Evolutionary conservation across 2,888 invertebrate genomes (phyloP).

Genomic region (Hipparchia sbordonii): DNA sequence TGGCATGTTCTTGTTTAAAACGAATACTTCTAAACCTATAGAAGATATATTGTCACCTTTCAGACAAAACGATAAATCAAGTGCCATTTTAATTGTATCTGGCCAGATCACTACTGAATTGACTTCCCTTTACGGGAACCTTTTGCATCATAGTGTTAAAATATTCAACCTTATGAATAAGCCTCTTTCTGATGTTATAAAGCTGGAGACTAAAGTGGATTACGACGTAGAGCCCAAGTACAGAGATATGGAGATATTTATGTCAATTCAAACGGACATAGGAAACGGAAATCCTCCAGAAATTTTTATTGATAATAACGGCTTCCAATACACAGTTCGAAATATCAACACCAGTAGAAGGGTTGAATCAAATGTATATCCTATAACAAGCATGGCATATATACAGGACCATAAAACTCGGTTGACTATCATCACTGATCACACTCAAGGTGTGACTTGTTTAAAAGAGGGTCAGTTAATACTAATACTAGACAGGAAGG

Average conservation of each 20-base stretch:
- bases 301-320: constrained; percentile 94
- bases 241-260: constrained; percentile 93
- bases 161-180: constrained; percentile 88
- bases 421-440: constrained; percentile 91
- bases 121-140: constrained; percentile 89
- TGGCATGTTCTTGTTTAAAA: constrained; percentile 98
- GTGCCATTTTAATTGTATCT: constrained; percentile 88
- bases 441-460: constrained; percentile 95
- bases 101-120: constrained; percentile 93
- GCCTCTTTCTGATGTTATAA: constrained; percentile 87
- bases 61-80: constrained; percentile 79
- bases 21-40: constrained; percentile 90
- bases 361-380: constrained; percentile 97
- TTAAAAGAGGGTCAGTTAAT: constrained; percentile 95
- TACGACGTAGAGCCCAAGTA: constrained; percentile 92
- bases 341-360: constrained; percentile 89
- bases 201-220: constrained; percentile 91
- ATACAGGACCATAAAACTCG: constrained; percentile 89
- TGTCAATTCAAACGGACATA: constrained; percentile 93
- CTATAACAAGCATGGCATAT: constrained; percentile 94
- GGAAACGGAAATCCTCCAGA: constrained; percentile 90
- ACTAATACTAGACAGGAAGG: constrained; percentile 95
- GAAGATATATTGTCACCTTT: constrained; percentile 89
- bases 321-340: constrained; percentile 92
- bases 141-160: constrained; percentile 89